Evolutionary conservation across 30 jellyfish, hydroid and myxozoan genomes (phyloP).

Genomic region (Morbakka virulenta): DNA sequence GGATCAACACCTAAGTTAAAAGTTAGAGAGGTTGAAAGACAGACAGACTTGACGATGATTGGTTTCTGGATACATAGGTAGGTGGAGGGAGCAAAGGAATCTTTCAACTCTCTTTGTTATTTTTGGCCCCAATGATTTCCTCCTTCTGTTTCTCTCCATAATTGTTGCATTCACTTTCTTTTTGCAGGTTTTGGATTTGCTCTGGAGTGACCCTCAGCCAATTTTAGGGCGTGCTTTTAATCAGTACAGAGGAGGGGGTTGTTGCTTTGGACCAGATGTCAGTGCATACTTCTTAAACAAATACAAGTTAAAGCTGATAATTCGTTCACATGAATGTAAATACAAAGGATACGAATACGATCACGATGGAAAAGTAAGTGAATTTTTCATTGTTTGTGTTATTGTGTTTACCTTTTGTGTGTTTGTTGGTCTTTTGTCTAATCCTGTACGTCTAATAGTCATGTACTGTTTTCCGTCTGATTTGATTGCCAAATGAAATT

Average conservation of each 20-base stretch:
- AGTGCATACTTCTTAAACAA: slow-evolving; percentile 34
- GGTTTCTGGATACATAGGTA: too few relatives aligned
- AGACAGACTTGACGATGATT: too few relatives aligned
- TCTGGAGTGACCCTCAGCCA: slow-evolving; percentile 87
- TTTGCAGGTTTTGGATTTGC: slow-evolving; percentile 56
- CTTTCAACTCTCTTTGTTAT: too few relatives aligned
- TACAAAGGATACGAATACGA: slow-evolving; percentile 70
- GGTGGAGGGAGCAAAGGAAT: too few relatives aligned
- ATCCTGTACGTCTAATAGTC: too few relatives aligned
- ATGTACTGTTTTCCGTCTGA: too few relatives aligned
- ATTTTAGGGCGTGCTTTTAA: slow-evolving; percentile 60
- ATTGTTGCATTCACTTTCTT: background rate
- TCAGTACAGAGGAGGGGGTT: slow-evolving; percentile 83
- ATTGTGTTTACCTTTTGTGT: background rate
- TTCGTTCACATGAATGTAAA: slow-evolving; percentile 84
- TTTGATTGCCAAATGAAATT: too few relatives aligned
- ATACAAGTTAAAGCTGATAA: slow-evolving; percentile 40
- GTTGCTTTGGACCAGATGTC: slow-evolving; percentile 82
- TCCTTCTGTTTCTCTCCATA: too few relatives aligned
- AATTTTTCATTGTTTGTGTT: background rate
- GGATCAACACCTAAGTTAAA: too few relatives aligned
- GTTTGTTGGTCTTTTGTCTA: too few relatives aligned
- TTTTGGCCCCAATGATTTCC: too few relatives aligned
- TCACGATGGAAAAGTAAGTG: slow-evolving; percentile 44
- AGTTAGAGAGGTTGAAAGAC: too few relatives aligned